These are phyloP conservation scores for Hydrozoanthus gracilis DNA, from an alignment of 92 coral and sea anemone species.

Conservation along the genomic window DNA sequence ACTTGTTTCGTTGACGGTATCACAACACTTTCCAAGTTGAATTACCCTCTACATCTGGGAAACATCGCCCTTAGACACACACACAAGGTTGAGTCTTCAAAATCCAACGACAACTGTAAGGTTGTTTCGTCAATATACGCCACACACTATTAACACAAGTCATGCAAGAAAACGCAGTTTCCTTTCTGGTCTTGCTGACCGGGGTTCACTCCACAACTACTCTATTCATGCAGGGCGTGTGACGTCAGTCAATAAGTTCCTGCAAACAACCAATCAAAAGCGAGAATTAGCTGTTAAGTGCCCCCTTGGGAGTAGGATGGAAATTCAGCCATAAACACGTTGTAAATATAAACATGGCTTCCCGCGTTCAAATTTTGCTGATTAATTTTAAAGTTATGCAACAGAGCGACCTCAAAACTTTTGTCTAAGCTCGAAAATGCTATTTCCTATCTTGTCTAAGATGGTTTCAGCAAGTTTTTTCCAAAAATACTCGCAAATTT, in stretches of 20 bases:
- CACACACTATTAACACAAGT: conserved; percentile 19
- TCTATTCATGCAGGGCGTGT: conserved; percentile 73
- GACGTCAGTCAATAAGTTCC: conserved; percentile 37
- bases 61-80: neutral
- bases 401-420: neutral
- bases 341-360: conserved; percentile 38
- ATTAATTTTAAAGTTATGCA: conserved; percentile 7
- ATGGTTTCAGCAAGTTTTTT: neutral
- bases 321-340: conserved; percentile 74
- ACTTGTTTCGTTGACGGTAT: conserved; percentile 10
- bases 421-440: conserved; percentile 26
- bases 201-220: conserved; percentile 84
- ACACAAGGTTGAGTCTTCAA: neutral
- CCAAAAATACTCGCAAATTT: neutral
- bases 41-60: conserved; percentile 8
- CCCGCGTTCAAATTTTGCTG: conserved; percentile 37
- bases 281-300: conserved; percentile 9
- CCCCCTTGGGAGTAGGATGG: conserved; percentile 94
- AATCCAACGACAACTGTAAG: neutral
- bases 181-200: conserved; percentile 76
- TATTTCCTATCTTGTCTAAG: neutral
- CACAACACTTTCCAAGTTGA: conserved; percentile 5
- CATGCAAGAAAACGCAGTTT: conserved; percentile 36
- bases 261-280: conserved; percentile 27
- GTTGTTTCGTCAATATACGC: neutral